Conservation (phyloP, 2,888 invertebrate species). For the Acanthopleura granulata region DNA sequence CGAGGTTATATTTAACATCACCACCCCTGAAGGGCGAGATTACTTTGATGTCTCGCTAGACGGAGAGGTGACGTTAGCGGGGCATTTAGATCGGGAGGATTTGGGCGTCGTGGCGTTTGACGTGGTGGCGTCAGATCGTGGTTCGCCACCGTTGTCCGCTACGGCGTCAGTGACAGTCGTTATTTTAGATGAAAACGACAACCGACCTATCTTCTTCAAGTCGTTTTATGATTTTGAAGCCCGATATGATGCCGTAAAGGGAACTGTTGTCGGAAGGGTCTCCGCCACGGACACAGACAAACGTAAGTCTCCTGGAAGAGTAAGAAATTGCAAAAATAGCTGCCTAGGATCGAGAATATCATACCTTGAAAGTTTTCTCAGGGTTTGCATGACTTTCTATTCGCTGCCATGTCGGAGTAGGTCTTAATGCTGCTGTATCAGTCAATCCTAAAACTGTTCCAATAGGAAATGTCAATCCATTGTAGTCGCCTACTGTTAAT, state of each 20-base stretch:
- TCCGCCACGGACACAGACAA: neutral
- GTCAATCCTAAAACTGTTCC: too few species aligned
- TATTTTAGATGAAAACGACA: slow-evolving; percentile 7
- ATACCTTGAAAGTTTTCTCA: too few species aligned
- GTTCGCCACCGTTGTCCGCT: neutral
- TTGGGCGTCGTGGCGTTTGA: neutral
- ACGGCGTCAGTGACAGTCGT: slow-evolving; percentile 1
- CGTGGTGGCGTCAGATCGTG: neutral
- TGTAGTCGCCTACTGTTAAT: too few species aligned
- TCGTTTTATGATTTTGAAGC: slow-evolving; percentile 4
- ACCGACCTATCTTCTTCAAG: neutral
- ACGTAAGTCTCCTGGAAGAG: neutral
- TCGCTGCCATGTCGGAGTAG: too few species aligned
- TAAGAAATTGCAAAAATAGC: too few species aligned
- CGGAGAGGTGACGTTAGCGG: neutral
- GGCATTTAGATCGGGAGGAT: neutral
- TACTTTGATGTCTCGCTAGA: neutral
- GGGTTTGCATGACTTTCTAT: too few species aligned
- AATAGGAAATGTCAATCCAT: too few species aligned
- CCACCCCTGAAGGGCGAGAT: neutral
- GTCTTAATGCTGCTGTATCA: too few species aligned
- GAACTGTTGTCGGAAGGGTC: neutral
- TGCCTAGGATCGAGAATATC: too few species aligned
- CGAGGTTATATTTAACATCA: neutral
- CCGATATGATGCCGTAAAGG: neutral